Base-by-base conservation (phyloP, 2,888 invertebrate genomes). In the Pinctada fucata region DNA sequence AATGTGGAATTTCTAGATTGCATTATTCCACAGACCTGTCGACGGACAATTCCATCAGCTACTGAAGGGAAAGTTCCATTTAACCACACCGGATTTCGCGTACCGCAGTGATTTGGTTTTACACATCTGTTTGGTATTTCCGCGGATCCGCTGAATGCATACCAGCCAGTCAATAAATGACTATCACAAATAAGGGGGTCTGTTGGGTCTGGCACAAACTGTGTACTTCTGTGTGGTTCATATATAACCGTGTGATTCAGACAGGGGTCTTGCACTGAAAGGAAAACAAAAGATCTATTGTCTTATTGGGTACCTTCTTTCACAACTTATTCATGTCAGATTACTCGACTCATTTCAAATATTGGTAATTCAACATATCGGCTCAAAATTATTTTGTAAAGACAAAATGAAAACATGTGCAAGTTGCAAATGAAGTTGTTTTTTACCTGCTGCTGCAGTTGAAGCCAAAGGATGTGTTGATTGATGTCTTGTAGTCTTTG, bases 91-190 rank as follows among this genome's bases (percentile, higher is more conserved):
- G 72, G 72, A 16, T 4, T 16, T 4, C 5, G 5, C 4, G 72
- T 72, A 3, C 72, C 72, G 63, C 72, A 72, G 8, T 58, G 52
- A 63, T 72, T 48, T 6, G 16, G 3, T 10, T 72, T 63, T 13
- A 72, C 45, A 58, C 72, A 72, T 0, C 58, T 45, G 6, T 52
- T 72, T 8, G 72, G 72, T 63, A 72, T 72, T 45, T n/a, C 49
- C 2, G 63, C 72, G 10, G 52, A 47, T 6, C 47, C 13, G 45
- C 5, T n/a, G n/a, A 72, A 72, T 4, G 58, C 58, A 16, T 72
- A 72, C 72, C 72, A 72, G 5, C 72, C 72, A 2, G n/a, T n/a
- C 8, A 2, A 3, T 3, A 52, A 8, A 3, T 5, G 16, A 31
- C 3, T 72, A 58, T 72, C 72, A 72, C 72, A 58, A n/a, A 72